Base-by-base conservation (phyloP, 2,113 vertebrate genomes). In the Nematolebias whitei region DNA sequence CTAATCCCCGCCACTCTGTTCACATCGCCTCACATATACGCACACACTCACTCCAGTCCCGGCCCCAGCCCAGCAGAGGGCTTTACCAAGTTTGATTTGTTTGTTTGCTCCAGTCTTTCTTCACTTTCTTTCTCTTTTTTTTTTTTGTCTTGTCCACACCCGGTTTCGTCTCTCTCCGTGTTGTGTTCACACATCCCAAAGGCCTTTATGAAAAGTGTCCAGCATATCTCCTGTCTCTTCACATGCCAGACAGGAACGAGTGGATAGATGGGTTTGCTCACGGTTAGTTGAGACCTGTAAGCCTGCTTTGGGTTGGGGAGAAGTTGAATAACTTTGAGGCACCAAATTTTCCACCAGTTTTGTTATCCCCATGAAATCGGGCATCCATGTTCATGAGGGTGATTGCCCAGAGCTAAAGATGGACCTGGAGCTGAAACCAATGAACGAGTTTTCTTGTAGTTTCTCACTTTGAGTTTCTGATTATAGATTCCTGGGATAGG, bases 1-100 rank as follows among this genome's bases (percentile, higher is more conserved):
- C 85, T 94, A 94, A 94, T 93, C 93, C 91, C 80, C 49, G 66
- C 85, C 90, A 89, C 92, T 93, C 92, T 93, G 91, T 91, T 93
- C 90, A 84, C 84, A 87, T 87, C 81, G 85, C 83, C 83, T 63
- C 76, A 72, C 85, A 76, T 20, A 63, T 73, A 65, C 73, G 54
- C 82, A 82, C 81, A 74, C 71, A 74, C 68, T 71, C 72, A 53
- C 79, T 74, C 59, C 77, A 80, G 74, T 71, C 79, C 83, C 83
- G 18, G 83, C 78, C 80, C 83, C 87, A 87, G 78, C 82, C 85
- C 82, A 85, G 85, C 88, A 89, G 79, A 88, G 84, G 91, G 91
- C 90, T 92, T 93, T 92, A 87, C 87, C 40, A 84, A 86, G 88
- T 92, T 92, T 93, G 91, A 90, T 92, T 91, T 91, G 88, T 92